Evolutionary conservation across 53 echinoderm and acorn worm species (phyloP).

Genomic region (Crossaster papposus): DNA sequence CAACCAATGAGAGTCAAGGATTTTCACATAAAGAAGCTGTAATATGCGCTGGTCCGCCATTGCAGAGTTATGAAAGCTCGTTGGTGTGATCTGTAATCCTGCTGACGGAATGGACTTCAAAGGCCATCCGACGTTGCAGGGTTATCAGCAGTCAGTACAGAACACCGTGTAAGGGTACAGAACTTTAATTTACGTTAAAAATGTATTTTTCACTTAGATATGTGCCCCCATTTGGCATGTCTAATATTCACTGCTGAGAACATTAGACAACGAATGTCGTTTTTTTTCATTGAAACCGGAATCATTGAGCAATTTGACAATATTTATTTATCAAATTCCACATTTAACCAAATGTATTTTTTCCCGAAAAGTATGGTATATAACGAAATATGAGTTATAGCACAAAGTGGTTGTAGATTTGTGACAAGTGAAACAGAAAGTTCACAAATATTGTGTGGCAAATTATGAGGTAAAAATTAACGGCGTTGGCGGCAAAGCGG

Average conservation of each 20-base stretch:
- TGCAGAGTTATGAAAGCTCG: conserved; percentile 98
- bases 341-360: conserved; percentile 17
- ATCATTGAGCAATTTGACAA: conserved; percentile 10
- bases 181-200: conserved; percentile 53
- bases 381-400: conserved; percentile 36
- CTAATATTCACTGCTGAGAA: not conserved
- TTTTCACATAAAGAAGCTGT: conserved; percentile 70
- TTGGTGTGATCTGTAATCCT: conserved; percentile 92
- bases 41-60: conserved; percentile 99
- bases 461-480: conserved; percentile 3
- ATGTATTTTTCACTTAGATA: conserved; percentile 45
- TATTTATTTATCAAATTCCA: conserved; percentile 13
- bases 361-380: not conserved
- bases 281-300: conserved; percentile 34
- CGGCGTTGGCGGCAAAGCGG: conserved; percentile 39
- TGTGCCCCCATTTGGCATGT: conserved; percentile 37
- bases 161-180: conserved; percentile 96
- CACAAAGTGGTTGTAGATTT: conserved; percentile 55
- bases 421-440: not conserved
- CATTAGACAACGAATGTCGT: conserved; percentile 16
- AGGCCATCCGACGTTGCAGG: conserved; percentile 99
- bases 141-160: conserved; percentile 97
- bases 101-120: conserved; percentile 97
- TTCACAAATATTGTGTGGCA: not conserved
- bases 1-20: conserved; percentile 77